Percentiles rank a stretch among this genome's conserved stretches.
These are phyloP conservation scores for Hycleus phaleratus DNA, from an alignment of 1,140 invertebrate species.

Conservation along the genomic window DNA sequence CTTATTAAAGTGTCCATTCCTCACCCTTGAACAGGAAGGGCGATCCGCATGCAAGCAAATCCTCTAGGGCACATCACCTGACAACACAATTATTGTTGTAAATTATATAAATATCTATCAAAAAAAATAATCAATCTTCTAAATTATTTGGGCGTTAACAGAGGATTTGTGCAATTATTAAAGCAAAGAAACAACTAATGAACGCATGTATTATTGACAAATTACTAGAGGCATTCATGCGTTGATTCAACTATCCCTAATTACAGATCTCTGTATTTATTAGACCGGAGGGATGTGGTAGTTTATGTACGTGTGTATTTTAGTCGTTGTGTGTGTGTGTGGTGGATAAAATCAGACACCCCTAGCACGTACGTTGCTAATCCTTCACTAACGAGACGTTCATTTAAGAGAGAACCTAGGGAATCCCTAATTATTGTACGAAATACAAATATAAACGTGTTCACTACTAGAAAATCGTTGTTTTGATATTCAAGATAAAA, in stretches of 20 bases:
- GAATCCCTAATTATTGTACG: slow-evolving; percentile 25
- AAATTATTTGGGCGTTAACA: slow-evolving; percentile 2
- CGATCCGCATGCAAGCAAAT: no score
- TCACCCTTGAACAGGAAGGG: no score
- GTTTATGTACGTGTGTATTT: background rate
- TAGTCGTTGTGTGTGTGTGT: slow-evolving; percentile 7
- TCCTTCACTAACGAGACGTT: slow-evolving; percentile 32
- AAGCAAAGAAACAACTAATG: slow-evolving; percentile 14
- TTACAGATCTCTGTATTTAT: slow-evolving; percentile 4
- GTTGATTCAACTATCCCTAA: slow-evolving; percentile 22
- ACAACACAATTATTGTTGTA: no score
- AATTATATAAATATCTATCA: no score
- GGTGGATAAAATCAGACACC: slow-evolving; percentile 23
- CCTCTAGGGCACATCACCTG: no score
- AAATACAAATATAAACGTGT: slow-evolving; percentile 18
- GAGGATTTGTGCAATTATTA: slow-evolving; percentile 4
- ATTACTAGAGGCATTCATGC: slow-evolving; percentile 17
- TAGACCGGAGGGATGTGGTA: background rate
- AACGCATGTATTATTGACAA: slow-evolving; percentile 21
- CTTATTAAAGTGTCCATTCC: background rate
- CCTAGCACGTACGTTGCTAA: slow-evolving; percentile 28
- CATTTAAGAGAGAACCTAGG: slow-evolving; percentile 25
- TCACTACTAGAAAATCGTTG: no score
- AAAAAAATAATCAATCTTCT: no score
- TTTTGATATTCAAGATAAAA: no score